phyloP scores from a whole-genome alignment of 92 coral and sea anemone genomes.

The Paramuricea clavata region DNA sequence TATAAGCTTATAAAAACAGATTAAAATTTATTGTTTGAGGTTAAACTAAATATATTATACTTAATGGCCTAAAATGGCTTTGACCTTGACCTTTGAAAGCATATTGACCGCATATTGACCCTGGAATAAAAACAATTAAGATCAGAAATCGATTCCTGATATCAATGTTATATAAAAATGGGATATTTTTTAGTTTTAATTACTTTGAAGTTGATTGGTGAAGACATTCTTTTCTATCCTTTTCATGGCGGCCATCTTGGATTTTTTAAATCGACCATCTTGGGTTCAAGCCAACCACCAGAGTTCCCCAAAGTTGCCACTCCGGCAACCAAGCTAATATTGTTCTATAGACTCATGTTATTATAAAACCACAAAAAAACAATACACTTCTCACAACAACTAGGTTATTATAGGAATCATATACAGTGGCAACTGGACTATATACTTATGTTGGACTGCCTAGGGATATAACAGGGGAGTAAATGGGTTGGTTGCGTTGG shows the following conservation, averaged over 20 bases:
- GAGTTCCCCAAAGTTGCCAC: neutral
- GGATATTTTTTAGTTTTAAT: neutral
- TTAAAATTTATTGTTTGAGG: too few relatives aligned
- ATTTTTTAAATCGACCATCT: neutral
- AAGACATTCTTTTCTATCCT: neutral
- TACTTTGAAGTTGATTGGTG: neutral
- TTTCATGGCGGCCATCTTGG: neutral
- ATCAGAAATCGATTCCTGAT: neutral
- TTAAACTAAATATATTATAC: too few relatives aligned
- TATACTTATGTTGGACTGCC: too few relatives aligned
- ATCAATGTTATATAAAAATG: neutral
- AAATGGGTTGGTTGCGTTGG: too few relatives aligned
- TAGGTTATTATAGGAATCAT: neutral
- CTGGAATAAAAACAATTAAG: neutral
- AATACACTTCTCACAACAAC: neutral
- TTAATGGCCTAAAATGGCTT: too few relatives aligned
- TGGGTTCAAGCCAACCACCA: neutral
- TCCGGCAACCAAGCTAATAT: too few relatives aligned
- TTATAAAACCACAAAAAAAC: neutral
- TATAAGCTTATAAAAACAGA: too few relatives aligned
- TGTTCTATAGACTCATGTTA: neutral
- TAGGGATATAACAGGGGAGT: too few relatives aligned
- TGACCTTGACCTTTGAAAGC: neutral
- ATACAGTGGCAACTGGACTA: neutral
- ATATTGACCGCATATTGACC: too few relatives aligned